phyloP scores from a whole-genome alignment of 2,113 vertebrate genomes.

The Clarias batrachus region DNA sequence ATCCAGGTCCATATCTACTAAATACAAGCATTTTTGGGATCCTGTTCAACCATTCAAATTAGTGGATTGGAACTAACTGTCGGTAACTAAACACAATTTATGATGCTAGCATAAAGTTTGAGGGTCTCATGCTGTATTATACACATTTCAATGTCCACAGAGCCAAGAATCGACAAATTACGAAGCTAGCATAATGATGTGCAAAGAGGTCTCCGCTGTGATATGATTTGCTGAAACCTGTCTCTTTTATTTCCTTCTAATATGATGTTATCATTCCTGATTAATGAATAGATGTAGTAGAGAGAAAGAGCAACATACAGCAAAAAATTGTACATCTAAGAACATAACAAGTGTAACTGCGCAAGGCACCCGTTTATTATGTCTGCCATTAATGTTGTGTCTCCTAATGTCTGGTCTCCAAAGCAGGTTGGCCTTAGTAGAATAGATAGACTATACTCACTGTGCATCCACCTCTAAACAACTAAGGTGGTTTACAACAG shows the following conservation, averaged over 20 bases:
- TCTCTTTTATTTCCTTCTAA: neutral
- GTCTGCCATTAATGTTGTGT: conserved; percentile 43
- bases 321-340: neutral
- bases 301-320: neutral
- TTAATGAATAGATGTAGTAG: neutral
- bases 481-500: neutral
- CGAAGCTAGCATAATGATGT: neutral
- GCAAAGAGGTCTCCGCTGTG: neutral
- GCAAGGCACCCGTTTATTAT: conserved; percentile 7
- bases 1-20: neutral
- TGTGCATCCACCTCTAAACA: neutral
- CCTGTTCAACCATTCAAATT: neutral
- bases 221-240: neutral
- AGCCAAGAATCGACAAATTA: neutral
- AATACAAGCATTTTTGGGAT: neutral
- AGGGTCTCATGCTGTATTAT: neutral
- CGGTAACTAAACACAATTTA: neutral
- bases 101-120: neutral
- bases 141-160: neutral
- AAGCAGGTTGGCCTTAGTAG: conserved; percentile 22
- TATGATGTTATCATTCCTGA: neutral
- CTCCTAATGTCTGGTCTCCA: neutral
- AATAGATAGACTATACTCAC: conserved; percentile 19
- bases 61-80: neutral
- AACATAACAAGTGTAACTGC: conserved; percentile 10